Base-by-base conservation (phyloP, 2,797 vertebrate species). In the Brachymystax lenok region DNA sequence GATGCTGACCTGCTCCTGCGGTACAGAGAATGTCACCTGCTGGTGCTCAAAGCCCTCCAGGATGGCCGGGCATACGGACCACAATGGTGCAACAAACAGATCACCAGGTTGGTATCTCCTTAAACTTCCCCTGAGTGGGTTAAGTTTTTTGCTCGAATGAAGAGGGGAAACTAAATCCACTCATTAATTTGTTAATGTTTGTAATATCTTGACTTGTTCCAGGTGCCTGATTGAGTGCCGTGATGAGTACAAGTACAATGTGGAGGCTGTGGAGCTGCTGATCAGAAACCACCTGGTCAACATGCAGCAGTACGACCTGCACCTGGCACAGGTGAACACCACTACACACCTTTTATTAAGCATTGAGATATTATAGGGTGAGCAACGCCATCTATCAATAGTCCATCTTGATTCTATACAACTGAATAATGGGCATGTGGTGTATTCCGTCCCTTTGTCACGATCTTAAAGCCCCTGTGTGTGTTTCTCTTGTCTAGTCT, bases 51-150 rank as follows among this genome's bases (percentile, higher is more conserved):
- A 91, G 97, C 98, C 51, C 92, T 99, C 73, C 98, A 99, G 89
- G 98, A 99, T 0, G 97, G 98, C 46, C 97, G 98, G 0, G 98
- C 98, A 0, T 99, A 99, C 16, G 98, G 98, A 28, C 97, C 98
- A 73, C 98, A 98, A 0, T 99, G 98, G 98, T 99, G 98, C 90
- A 99, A 99, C 81, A 99, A 99, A 86, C 98, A 99, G 88, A 98
- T 99, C 76, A 99, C 98, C 76, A 97, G 98, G 98, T 97, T 71
- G 86, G 91, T 92, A 66, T 2, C 4, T 73, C 56, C 24, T 10
- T 21, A n/a, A 21, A n/a, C 7, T 28, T 35, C 33, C 71, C 4
- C 3, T 10, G 13, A 1, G 1, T 16, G 27, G 28, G 16, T 35
- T 35, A 35, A 14, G 1, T 30, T 67, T 17, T 30, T 33, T 13